Base-by-base conservation (phyloP, 2,888 invertebrate genomes). In the Rhagonycha fulva region DNA sequence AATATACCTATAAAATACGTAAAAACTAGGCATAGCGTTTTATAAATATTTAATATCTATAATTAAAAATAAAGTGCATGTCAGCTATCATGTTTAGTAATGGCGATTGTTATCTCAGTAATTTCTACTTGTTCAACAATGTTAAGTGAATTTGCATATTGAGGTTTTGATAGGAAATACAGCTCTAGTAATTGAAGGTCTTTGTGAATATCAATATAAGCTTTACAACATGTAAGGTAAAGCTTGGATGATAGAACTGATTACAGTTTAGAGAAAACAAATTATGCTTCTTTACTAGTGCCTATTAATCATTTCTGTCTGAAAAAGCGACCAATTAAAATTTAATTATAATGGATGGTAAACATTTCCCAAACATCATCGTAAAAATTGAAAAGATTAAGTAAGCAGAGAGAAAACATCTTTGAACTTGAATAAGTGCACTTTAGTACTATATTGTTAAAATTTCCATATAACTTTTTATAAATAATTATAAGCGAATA, bases 101-200 rank as follows among this genome's bases (percentile, higher is more conserved):
- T 28, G 71, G 62, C 28, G 71, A 76, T 67, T 62, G 76, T 67
- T 73, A 70, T 70, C 66, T 14, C 47, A 61, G 66, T 74, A 67
- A 76, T 71, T 74, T 62, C 62, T 71, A 76, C 73, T 76, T 76
- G 73, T 62, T 28, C 73, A 76, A 67, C 70, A 73, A 70, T 71
- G 71, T 70, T 74, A 74, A 71, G 47, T 78, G 62, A 47, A 79
- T 78, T 79, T 76, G 76, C 79, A 79, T 78, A 79, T 72, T 78
- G 78, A 75, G 77, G 75, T 79, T 76, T 70, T 72, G 77, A 76
- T 77, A 76, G 75, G 66, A 74, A 72, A 63, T 75, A 76, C 76
- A 77, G 76, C 78, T 74, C 73, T 75, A 76, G 74, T 78, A 79
- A 79, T 79, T 78, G 71, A 76, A 70, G 68, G 70, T 71, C 79